Evolutionary conservation across 2,888 invertebrate species (phyloP), one percentile per base, ranked within the genome.

Genomic region (Linyphia triangularis): DNA sequence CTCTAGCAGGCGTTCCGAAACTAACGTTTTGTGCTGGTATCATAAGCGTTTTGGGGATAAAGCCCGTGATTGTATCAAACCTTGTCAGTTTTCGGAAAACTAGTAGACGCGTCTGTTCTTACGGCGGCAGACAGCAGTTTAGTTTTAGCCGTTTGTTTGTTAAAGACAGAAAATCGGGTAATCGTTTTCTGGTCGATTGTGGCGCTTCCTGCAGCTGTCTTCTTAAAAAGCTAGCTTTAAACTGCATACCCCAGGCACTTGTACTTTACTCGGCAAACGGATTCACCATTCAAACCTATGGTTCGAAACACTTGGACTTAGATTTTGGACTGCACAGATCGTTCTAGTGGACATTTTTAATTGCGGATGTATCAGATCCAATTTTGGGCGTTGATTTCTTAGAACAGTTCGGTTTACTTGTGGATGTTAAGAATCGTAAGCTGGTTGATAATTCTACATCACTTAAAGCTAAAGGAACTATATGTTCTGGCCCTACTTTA

Each of bases 381-480:
- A 90, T 90, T 19, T 61, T 90, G n/a, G 90, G 90, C 13, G 86
- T 88, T 0, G 90, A 90, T 70, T 90, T 90, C 24, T 26, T 78
- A 3, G 40, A 37, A 40, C 4, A 24, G 7, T 78, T 59, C 28
- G 19, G 40, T 10, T 59, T 78, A 59, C 16, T 33, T 37, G 61
- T 24, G 77, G n/a, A 78, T 16, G 33, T 63, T 40, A 78, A 63
- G 19, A 78, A 63, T 24, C 63, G 63, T 0, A n/a, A 24, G 24
- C 13, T 78, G 16, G 9, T 63, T 7, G 77, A 78, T 33, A 13
- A 6, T 10, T 26, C n/a, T 7, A 57, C 57, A 2, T 24, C 30
- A 16, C 19, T 51, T n/a, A 13, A n/a, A 10, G 16, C 13, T 59
- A 3, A n/a, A n/a, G 16, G 51, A 28, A 57, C 28, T 1, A 13